A percentile compares a stretch with the other conserved stretches of the same genome.
Evolutionary conservation across 2,113 vertebrate genomes (phyloP).

Genomic region (Plestiodon gilberti): DNA sequence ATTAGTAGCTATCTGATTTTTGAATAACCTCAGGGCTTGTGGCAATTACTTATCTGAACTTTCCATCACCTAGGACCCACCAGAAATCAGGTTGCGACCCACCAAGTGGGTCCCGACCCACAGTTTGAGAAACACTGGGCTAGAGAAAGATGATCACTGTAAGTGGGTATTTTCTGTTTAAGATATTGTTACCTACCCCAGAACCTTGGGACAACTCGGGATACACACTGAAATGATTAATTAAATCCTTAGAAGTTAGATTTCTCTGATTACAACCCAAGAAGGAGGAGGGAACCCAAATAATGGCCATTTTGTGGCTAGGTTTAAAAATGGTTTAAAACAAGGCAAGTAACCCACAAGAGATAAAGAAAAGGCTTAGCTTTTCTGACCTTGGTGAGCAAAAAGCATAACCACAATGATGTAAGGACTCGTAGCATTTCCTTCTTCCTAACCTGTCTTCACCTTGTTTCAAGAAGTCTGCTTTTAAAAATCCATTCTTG

Average conservation of each 20-base stretch:
- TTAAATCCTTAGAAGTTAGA: not conserved
- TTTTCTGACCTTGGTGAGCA: not conserved
- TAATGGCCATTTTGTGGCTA: not conserved
- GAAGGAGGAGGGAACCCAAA: not conserved
- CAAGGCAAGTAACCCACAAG: not conserved
- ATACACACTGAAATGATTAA: not conserved
- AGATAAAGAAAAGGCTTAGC: not conserved
- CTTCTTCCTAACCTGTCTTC: not conserved
- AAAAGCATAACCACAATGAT: not conserved
- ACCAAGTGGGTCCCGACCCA: no score
- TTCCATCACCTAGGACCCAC: no score
- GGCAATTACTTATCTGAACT: no score
- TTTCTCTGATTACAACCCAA: not conserved
- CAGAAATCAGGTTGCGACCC: no score
- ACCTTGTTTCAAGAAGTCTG: slow-evolving; percentile 38
- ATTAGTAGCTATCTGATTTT: no score
- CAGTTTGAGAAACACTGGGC: no score
- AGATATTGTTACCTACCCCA: no score
- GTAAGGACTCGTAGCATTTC: slow-evolving; percentile 23
- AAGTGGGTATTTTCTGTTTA: not conserved
- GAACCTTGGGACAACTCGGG: not conserved
- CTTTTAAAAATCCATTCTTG: slow-evolving; percentile 63
- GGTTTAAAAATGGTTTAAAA: not conserved
- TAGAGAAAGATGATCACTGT: not conserved
- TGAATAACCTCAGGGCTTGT: no score